Evolutionary conservation across 2,797 vertebrate genomes (phyloP), one percentile per base, ranked within the genome.

Genomic region (Harpagifer antarcticus): DNA sequence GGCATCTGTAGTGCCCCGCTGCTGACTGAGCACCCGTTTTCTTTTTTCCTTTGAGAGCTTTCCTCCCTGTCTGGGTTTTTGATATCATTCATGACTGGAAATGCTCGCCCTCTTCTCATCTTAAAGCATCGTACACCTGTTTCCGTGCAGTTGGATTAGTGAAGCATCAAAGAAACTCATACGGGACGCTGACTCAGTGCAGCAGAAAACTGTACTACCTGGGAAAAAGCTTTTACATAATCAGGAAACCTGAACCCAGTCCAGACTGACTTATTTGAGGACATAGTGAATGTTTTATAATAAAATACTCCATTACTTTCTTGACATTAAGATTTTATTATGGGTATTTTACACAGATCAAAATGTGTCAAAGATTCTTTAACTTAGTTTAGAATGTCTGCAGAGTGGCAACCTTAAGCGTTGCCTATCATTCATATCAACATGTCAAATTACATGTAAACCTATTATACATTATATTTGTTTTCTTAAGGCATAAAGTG

Each of bases 171-270:
- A 52, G 64, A 53, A 79, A 54, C 31, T 58, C 40, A 23, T 13
- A 50, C 50, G 64, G 82, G 65, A 75, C 2, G 68, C 79, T 87
- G 88, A 84, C 59, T 85, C 70, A 64, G 71, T 54, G 48, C 62
- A 13, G 44, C 55, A 67, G 68, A 31, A 63, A 71, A 67, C 27
- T 27, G 23, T 27, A 27, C 20, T 44, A 68, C 27, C 50, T 69
- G 48, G 54, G 57, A 62, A 65, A 68, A 45, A 3, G n/a, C 12
- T 50, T 79, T 65, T 68, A 33, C 53, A 5, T 49, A 76, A 27
- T 76, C 42, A 52, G 42, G 31, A 62, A 67, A 47, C 56, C 13
- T 54, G 81, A 73, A 19, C 4, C 27, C 67, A 64, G 58, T 80
- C 74, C 68, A 74, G 49, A 73, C 64, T 42, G 8, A 15, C 19